These are phyloP conservation scores for Drosophila yakuba DNA, from an alignment of 1,140 invertebrate species.

Conservation along the genomic window DNA sequence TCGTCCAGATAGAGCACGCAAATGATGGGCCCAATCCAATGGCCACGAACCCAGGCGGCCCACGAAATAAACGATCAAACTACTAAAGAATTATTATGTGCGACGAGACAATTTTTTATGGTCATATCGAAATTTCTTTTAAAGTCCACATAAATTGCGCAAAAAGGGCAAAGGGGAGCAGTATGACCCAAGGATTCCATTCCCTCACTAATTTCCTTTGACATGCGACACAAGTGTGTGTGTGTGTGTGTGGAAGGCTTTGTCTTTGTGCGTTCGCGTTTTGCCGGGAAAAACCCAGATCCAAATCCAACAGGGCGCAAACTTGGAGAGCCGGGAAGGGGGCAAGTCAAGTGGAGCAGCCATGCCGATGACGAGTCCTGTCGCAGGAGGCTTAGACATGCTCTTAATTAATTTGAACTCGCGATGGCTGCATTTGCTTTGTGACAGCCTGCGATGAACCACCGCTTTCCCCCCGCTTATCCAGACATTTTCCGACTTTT, in stretches of 20 bases:
- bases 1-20: conserved; percentile 74
- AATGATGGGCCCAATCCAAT: conserved; percentile 44
- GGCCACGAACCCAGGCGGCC: neutral
- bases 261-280: conserved; percentile 73
- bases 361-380: conserved; percentile 38
- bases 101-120: conserved; percentile 46
- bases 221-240: conserved; percentile 66
- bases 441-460: conserved; percentile 20
- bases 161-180: neutral
- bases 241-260: conserved; percentile 61
- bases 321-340: conserved; percentile 28
- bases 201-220: conserved; percentile 72
- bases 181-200: conserved; percentile 26
- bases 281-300: conserved; percentile 49
- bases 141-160: conserved; percentile 63
- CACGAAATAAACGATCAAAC: conserved; percentile 44
- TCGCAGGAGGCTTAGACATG: conserved; percentile 42
- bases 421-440: conserved; percentile 61
- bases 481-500: conserved; percentile 11
- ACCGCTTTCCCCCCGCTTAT: conserved; percentile 1
- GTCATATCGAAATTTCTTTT: conserved; percentile 37
- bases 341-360: conserved; percentile 3
- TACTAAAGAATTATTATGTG: conserved; percentile 66
- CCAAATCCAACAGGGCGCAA: conserved; percentile 57
- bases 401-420: conserved; percentile 76